Base-by-base conservation (phyloP, 2,888 invertebrate genomes). In the Thymelicus sylvestris region DNA sequence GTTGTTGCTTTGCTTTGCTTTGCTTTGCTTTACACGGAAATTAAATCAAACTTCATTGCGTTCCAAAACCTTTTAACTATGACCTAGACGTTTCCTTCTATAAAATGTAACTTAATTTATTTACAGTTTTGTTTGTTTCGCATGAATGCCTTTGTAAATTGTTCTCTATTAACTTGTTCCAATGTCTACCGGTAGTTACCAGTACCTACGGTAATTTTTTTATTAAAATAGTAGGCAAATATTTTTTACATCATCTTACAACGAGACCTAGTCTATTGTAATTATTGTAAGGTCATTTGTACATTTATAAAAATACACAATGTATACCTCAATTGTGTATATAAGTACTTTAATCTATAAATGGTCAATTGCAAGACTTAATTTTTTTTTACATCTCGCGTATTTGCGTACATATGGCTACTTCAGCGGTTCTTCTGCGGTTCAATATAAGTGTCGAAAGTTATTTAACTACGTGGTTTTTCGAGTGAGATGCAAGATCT, bases 91-190 rank as follows among this genome's bases (percentile, higher is more conserved):
- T 50, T 50, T n/a, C 48, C 48, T 50, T 50, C 8, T 50, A 4
- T 50, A 50, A 50, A 50, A 50, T 50, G 15, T 50, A 50, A 15
- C n/a, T 50, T n/a, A 15, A 15, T 50, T 50, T 50, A 50, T 38
- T n/a, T 48, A n/a, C 47, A 8, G 8, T 48, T 47, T 48, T 6
- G 19, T 48, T 15, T 63, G 63, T 24, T 48, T 63, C 31, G 63
- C 63, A 63, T 48, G 63, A 48, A 48, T 63, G 31, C 31, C 8
- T 48, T 47, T 48, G 48, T 48, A 48, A 47, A 7, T 64, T 47
- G 50, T 24, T 12, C 10, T 3, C 12, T 7, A 13, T 39, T n/a
- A 38, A 64, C 64, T 38, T 64, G 64, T 64, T 64, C 24, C n/a
- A 62, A 62, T 47, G 62, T 62, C 62, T 62, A 47, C 47, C 62